Evolutionary conservation across 2,888 invertebrate species (phyloP), one percentile per base, ranked within the genome.

Genomic region (Cephus rjabovi): DNA sequence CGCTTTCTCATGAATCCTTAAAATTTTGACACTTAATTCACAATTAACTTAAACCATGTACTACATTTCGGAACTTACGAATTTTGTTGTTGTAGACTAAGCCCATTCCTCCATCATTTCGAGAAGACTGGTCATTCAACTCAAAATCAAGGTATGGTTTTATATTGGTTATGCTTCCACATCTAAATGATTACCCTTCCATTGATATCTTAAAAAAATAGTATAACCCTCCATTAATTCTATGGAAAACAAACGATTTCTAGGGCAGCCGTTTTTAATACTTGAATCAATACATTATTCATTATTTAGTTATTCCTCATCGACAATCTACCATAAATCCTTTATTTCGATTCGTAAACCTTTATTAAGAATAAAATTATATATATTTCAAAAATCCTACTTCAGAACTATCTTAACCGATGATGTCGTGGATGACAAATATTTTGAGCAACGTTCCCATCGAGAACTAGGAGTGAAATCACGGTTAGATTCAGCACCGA

Each of bases 401-500:
- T 56, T 1, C 71, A 89, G 90, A 74, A 90, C 90, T 70, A 90
- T 90, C 76, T 75, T 90, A 76, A 82, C 89, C 2, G 90, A 90
- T 30, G 86, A 86, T 78, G 74, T 86, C 33, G 76, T 81, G 30
- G 87, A 89, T 40, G 85, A 86, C 15, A 90, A 89, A 79, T 90
- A 90, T 79, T 88, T 89, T 30, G 86, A 90, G 34, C 81, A 86
- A 15, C 86, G 89, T 76, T 86, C 83, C 83, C 87, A 87, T 34
- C 86, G 90, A 79, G 90, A 91, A 31, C 75, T 88, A 11, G 90
- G 91, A 37, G 86, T 92, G 4, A 92, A 91, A 79, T 89, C 93
- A 4, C 90, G 94, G 76, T 86, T 94, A 31, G 93, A 94, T 83
- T 89, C 92, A 1, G 86, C 88, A 31, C 89, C 92, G 15, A 83